phyloP scores from a whole-genome alignment of 2,797 vertebrate genomes.

The Falco concolor region DNA sequence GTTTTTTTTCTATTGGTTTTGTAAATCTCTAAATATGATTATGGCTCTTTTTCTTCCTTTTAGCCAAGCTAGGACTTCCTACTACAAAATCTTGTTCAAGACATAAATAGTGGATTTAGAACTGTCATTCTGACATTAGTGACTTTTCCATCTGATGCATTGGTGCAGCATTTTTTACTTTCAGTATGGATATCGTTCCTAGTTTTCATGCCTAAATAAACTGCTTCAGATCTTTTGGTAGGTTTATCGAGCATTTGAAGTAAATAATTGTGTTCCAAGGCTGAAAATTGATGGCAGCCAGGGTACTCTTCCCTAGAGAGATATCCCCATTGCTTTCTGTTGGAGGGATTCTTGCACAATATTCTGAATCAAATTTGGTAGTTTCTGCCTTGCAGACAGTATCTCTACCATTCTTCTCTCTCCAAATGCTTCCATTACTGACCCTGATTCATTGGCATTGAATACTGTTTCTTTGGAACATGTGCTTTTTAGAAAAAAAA shows the following conservation, averaged over 20 bases:
- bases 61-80: background rate
- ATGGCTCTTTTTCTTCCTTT: background rate
- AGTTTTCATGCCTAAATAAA: background rate
- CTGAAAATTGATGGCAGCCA: background rate
- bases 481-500: background rate
- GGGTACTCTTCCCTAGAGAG: background rate
- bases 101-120: background rate
- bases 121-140: background rate
- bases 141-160: fast-evolving
- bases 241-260: background rate
- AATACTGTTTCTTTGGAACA: background rate
- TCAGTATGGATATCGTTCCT: background rate
- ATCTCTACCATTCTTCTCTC: background rate
- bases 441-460: background rate
- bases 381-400: background rate
- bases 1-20: background rate
- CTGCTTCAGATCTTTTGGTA: background rate
- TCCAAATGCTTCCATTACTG: background rate
- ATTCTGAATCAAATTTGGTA: background rate
- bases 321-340: background rate
- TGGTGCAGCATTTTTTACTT: background rate
- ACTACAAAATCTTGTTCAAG: background rate
- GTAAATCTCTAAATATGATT: background rate
- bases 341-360: background rate
- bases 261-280: background rate